Conservation (phyloP, 2,888 invertebrate genomes). For the Serripes groenlandicus region DNA sequence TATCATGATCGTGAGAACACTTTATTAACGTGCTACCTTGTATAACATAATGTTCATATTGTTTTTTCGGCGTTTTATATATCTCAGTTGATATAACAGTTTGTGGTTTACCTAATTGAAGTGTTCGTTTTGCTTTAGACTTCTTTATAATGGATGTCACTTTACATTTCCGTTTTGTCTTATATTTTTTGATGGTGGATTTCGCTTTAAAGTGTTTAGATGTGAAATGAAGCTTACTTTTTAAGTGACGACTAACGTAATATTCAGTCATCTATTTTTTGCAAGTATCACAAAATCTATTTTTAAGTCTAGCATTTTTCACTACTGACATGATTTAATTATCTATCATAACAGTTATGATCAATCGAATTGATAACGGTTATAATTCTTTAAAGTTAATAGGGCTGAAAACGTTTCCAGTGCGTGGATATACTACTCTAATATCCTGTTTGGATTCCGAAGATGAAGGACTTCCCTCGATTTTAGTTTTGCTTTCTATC, state of each 20-base stretch:
- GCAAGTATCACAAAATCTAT: conserved; percentile 38
- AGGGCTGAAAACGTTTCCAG: no score
- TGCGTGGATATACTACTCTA: neutral
- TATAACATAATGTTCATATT: neutral
- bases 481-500: no score
- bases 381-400: no score
- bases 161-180: neutral
- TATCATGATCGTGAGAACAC: conserved; percentile 8
- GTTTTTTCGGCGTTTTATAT: conserved; percentile 13
- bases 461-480: neutral
- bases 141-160: no score
- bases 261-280: conserved; percentile 54
- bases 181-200: neutral
- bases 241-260: conserved; percentile 40
- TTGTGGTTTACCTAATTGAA: no score
- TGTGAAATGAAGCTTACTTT: conserved; percentile 33
- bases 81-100: no score
- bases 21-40: conserved; percentile 28
- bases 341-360: neutral
- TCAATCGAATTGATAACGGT: neutral
- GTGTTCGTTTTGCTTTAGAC: no score
- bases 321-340: no score
- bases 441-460: neutral
- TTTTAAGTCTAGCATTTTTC: conserved; percentile 32
- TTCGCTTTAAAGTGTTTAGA: conserved; percentile 26